Percentiles rank a stretch among this genome's conserved stretches.
Evolutionary conservation across 2,888 invertebrate species (phyloP).

Genomic region (Lysandra coridon): DNA sequence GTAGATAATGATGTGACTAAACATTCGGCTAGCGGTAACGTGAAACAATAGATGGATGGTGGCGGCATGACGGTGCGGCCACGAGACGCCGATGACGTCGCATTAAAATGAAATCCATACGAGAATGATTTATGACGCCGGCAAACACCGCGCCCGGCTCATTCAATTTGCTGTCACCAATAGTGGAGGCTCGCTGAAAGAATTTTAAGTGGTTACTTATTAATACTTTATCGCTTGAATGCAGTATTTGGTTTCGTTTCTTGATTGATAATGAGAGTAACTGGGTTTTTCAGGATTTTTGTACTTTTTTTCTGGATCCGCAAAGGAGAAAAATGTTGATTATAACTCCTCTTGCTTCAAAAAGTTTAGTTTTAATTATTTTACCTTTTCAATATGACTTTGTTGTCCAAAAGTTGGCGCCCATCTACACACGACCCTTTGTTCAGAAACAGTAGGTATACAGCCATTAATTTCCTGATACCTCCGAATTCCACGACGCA

Average conservation of each 20-base stretch:
- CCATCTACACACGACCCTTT: background rate
- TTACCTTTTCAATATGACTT: background rate
- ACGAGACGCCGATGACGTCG: constrained; percentile 75
- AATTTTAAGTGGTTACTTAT: constrained; percentile 24
- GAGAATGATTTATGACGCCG: constrained; percentile 74
- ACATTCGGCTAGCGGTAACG: constrained; percentile 41
- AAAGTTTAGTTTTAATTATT: too few relatives aligned
- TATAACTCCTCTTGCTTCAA: too few relatives aligned
- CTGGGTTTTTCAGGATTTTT: background rate
- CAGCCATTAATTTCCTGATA: background rate
- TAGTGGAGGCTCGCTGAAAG: constrained; percentile 48
- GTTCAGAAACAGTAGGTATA: background rate
- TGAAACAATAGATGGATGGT: constrained; percentile 49
- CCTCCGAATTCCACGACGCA: background rate
- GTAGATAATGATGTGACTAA: constrained; percentile 41
- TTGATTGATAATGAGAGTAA: background rate
- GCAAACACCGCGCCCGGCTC: constrained; percentile 70
- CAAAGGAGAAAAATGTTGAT: background rate
- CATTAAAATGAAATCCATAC: constrained; percentile 79
- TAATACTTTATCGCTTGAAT: background rate
- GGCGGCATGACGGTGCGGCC: constrained; percentile 51
- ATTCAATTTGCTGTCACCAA: constrained; percentile 73
- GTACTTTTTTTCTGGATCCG: background rate
- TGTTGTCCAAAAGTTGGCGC: too few relatives aligned
- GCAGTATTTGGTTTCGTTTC: background rate